Base-by-base conservation (phyloP, 2,797 vertebrate genomes). In the Ceyx erithaca region DNA sequence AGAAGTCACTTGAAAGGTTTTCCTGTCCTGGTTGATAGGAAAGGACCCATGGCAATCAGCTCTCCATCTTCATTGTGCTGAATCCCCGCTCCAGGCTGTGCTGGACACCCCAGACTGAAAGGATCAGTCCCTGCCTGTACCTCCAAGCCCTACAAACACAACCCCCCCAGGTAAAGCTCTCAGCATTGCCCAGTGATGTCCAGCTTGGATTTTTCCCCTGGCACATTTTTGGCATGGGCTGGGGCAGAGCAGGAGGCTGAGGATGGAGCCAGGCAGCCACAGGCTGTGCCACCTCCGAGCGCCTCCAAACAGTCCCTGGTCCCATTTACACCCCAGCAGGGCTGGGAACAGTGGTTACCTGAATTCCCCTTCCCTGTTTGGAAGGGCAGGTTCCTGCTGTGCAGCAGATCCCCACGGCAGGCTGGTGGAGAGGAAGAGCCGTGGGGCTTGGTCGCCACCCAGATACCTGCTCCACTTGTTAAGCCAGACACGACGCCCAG, bases 381-480 rank as follows among this genome's bases (percentile, higher is more conserved):
- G 22, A 18, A 54, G 45, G 48, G 69, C 45, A 70, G 59, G 67
- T 81, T 46, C 59, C 78, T 43, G 62, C 7, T 1, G 33, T 4
- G 5, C 82, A 70, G 61, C 83, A 8, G 21, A 84, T 37, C 19
- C 35, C 43, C 76, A 55, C 1, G 0, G 64, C 31, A 4, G 2
- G 0, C 14, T 3, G 4, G 17, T 2, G 12, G n/a, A 30, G 68
- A 89, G 85, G 76, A 91, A 89, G 80, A 93, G 80, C 72, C 1
- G 0, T 4, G 2, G 58, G 66, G 52, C 17, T 83, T 21, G 51
- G 49, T 80, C 68, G 43, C 77, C 80, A 80, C 69, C 80, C 82
- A 75, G 58, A 9, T 68, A 89, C 89, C 82, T 75, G 93, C 73
- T 89, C 89, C 4, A 3, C 91, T 59, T 0, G 68, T 85, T 77